phyloP scores from a whole-genome alignment of 1,140 invertebrate genomes.

The Calephelis virginiensis region DNA sequence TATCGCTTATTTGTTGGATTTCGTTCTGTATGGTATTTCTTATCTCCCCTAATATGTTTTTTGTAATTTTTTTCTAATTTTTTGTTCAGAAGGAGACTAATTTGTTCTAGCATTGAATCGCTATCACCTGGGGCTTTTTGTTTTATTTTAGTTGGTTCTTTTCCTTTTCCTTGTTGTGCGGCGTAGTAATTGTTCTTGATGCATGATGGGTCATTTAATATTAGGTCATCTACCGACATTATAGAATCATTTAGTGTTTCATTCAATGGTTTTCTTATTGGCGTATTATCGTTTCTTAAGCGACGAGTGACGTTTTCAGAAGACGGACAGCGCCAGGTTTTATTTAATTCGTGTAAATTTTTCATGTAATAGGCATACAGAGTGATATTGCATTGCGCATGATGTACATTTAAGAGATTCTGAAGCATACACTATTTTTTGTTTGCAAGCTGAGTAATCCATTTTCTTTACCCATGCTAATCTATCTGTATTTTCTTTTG shows the following conservation, averaged over 20 bases:
- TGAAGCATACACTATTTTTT: background rate
- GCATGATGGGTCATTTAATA: too few relatives aligned
- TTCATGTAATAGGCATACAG: conserved; percentile 18
- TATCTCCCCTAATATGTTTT: background rate
- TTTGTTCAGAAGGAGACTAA: background rate
- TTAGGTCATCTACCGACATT: conserved; percentile 20
- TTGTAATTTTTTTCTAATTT: background rate
- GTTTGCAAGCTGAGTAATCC: conserved; percentile 11
- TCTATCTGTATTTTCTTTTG: too few relatives aligned
- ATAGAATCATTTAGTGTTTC: background rate
- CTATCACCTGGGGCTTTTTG: background rate
- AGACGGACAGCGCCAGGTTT: conserved; percentile 15
- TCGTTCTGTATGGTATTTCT: background rate
- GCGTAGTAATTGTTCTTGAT: too few relatives aligned
- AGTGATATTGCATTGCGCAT: conserved; percentile 6
- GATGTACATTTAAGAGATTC: background rate
- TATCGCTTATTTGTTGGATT: background rate
- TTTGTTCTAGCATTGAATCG: background rate
- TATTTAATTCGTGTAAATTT: background rate
- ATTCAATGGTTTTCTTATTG: background rate
- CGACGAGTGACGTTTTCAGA: conserved; percentile 10
- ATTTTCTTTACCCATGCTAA: too few relatives aligned
- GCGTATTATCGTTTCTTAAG: conserved; percentile 15
- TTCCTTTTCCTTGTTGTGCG: too few relatives aligned
- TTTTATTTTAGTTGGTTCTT: too few relatives aligned